Conservation (phyloP, 2,113 vertebrate genomes). For the Microtus pennsylvanicus region DNA sequence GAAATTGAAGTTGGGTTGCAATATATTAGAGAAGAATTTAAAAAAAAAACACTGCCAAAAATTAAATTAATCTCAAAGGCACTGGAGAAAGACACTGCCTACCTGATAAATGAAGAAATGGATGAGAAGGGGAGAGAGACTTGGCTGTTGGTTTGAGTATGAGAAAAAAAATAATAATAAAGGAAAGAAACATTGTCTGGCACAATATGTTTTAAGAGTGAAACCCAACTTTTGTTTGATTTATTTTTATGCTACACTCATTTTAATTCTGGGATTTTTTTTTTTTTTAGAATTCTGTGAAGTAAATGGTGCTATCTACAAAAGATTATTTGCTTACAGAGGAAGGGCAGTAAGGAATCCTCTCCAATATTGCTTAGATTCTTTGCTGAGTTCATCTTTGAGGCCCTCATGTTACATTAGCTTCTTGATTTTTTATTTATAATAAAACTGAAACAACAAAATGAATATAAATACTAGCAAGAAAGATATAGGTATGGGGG, state of each 20-base stretch:
- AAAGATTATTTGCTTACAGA: not conserved
- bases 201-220: not conserved
- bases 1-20: no score
- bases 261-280: not conserved
- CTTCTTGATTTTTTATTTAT: not conserved
- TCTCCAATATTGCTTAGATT: no score
- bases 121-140: not conserved
- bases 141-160: slow-evolving; percentile 7
- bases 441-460: slow-evolving; percentile 24
- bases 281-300: not conserved
- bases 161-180: not conserved
- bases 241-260: not conserved
- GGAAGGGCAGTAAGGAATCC: no score
- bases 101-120: not conserved
- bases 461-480: not conserved
- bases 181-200: not conserved
- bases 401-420: no score
- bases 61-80: not conserved
- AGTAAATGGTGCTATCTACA: not conserved
- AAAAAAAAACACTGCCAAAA: no score
- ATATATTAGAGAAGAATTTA: no score
- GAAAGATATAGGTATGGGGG: not conserved
- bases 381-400: no score
- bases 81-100: not conserved
- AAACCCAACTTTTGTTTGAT: not conserved